Percentiles rank a stretch among this genome's conserved stretches.
Evolutionary conservation across 2,113 vertebrate genomes (phyloP).

Genomic region (Hymenochirus boettgeri): DNA sequence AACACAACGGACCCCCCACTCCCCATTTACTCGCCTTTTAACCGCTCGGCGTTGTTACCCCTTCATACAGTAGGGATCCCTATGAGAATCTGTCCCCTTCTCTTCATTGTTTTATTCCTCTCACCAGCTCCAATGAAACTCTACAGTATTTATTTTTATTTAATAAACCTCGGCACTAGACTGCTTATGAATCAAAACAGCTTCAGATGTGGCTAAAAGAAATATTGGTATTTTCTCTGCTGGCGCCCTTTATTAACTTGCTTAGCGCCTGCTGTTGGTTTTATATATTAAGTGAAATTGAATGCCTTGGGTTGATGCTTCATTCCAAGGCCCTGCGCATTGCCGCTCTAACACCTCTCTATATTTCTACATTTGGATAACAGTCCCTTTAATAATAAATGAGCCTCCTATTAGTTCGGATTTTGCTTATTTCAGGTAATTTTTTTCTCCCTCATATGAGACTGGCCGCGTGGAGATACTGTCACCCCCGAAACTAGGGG

Average conservation of each 20-base stretch:
- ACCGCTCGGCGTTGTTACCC: too few species aligned
- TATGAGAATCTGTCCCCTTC: constrained; percentile 32
- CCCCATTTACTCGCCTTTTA: too few species aligned
- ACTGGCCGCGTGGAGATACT: too few species aligned
- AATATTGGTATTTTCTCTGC: constrained; percentile 54
- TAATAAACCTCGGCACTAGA: constrained; percentile 57
- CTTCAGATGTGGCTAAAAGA: constrained; percentile 53
- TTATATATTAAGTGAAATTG: constrained; percentile 66
- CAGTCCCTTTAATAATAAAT: constrained; percentile 72
- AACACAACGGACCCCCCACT: too few species aligned
- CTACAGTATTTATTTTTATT: constrained; percentile 58
- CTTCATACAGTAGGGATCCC: too few species aligned
- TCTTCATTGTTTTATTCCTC: constrained; percentile 34
- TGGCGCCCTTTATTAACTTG: constrained; percentile 61
- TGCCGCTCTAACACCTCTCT: constrained; percentile 60
- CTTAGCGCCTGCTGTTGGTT: constrained; percentile 58
- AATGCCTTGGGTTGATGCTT: constrained; percentile 55
- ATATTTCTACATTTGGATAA: constrained; percentile 68
- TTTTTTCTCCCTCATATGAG: constrained; percentile 48
- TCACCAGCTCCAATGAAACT: constrained; percentile 36
- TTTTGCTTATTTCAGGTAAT: constrained; percentile 65
- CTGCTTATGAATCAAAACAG: constrained; percentile 58
- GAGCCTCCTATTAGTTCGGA: constrained; percentile 67
- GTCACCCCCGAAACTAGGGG: too few species aligned
- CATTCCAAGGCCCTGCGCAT: constrained; percentile 59